phyloP scores from a whole-genome alignment of 2,113 vertebrate genomes.

The Grantiella picta region DNA sequence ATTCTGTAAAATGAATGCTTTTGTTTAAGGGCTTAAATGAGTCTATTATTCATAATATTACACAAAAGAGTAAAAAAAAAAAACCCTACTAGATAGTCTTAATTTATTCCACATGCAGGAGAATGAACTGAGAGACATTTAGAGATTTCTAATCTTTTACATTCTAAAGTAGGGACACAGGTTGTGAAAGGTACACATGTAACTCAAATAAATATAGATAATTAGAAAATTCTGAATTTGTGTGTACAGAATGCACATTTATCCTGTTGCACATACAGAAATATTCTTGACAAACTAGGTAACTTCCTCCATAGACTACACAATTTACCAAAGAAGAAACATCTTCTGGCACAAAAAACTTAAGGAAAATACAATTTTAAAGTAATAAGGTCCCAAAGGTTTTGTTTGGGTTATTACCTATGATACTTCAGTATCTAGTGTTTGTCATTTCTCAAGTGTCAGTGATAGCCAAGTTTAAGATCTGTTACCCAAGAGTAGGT shows the following conservation, averaged over 20 bases:
- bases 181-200: not conserved
- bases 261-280: not conserved
- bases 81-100: not conserved
- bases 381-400: not conserved
- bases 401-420: not conserved
- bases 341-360: not conserved
- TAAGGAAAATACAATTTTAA: not conserved
- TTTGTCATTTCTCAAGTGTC: not conserved
- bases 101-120: not conserved
- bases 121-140: not conserved
- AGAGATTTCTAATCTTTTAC: not conserved
- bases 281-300: not conserved
- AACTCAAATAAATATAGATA: not conserved
- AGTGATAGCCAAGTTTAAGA: not conserved
- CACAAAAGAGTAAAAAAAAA: not conserved
- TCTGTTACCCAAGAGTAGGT: not conserved
- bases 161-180: not conserved
- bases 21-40: not conserved
- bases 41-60: not conserved
- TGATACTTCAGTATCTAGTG: not conserved
- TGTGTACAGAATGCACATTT: not conserved
- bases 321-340: not conserved
- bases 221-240: not conserved
- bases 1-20: not conserved
- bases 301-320: not conserved